Evolutionary conservation across 2,113 vertebrate genomes (phyloP).

Genomic region (Callionymus lyra): DNA sequence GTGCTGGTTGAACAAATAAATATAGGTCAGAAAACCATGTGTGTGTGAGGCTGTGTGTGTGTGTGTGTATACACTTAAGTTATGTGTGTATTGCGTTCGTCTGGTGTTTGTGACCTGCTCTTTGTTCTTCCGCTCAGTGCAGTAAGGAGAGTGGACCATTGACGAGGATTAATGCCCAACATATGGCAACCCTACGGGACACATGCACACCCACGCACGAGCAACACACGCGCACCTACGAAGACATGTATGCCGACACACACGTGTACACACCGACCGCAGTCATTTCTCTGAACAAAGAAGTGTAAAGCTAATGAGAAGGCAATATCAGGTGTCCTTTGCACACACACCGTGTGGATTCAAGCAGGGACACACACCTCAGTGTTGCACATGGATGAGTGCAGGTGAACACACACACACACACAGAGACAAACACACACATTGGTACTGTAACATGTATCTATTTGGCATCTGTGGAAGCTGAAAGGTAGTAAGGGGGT

Average conservation of each 20-base stretch:
- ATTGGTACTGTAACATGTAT: constrained; percentile 34
- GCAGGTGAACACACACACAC: constrained; percentile 31
- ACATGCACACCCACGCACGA: constrained; percentile 30
- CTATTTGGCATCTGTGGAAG: constrained; percentile 17
- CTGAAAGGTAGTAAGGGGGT: constrained; percentile 23
- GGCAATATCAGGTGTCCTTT: constrained; percentile 56
- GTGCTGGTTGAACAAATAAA: constrained; percentile 37
- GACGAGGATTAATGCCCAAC: constrained; percentile 66
- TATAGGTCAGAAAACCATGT: constrained; percentile 39
- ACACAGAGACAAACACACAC: constrained; percentile 17
- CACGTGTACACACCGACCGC: constrained; percentile 34
- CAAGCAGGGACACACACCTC: constrained; percentile 22
- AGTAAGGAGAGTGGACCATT: constrained; percentile 51
- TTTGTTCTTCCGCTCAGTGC: constrained; percentile 54
- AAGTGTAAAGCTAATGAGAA: constrained; percentile 59
- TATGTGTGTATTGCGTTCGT: constrained; percentile 11
- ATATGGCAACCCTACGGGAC: constrained; percentile 64
- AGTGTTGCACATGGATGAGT: constrained; percentile 33
- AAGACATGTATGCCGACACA: constrained; percentile 18
- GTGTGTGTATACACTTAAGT: neutral
- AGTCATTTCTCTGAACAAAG: constrained; percentile 60
- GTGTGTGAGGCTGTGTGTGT: no score
- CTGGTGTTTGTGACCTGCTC: constrained; percentile 50
- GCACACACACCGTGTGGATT: constrained; percentile 18
- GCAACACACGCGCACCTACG: constrained; percentile 28